Evolutionary conservation across 2,888 invertebrate species (phyloP).

Genomic region (Orgyia antiqua): DNA sequence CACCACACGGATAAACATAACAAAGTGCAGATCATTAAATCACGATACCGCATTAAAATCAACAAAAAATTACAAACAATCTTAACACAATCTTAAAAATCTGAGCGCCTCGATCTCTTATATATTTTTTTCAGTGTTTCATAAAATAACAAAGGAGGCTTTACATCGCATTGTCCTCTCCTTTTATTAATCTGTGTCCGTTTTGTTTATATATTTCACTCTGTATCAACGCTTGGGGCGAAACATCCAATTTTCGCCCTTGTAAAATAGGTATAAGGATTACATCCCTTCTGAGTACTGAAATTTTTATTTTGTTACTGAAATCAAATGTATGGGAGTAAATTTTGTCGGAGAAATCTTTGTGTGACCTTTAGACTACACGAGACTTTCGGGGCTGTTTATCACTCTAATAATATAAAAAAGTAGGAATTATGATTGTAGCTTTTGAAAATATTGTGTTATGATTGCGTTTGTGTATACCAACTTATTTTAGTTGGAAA

Average conservation of each 20-base stretch:
- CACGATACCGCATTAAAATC: slow-evolving; percentile 1
- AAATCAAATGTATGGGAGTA: slow-evolving; percentile 8
- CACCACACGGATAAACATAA: too few species aligned
- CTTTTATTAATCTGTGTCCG: slow-evolving; percentile 26
- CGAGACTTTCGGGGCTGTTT: slow-evolving; percentile 7
- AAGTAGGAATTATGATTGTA: too few species aligned
- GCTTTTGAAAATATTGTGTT: too few species aligned
- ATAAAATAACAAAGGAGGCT: slow-evolving; percentile 24
- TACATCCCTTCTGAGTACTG: neutral
- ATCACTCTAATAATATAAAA: slow-evolving; percentile 5
- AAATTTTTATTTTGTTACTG: slow-evolving; percentile 5
- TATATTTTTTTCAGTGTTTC: slow-evolving; percentile 27
- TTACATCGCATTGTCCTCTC: slow-evolving; percentile 23
- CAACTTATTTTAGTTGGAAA: too few species aligned
- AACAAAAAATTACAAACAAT: slow-evolving; percentile 1
- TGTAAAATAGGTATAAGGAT: accelerated
- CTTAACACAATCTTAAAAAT: slow-evolving; percentile 14
- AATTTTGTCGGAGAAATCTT: slow-evolving; percentile 8
- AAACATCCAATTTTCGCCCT: slow-evolving; percentile 3
- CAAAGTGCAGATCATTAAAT: neutral
- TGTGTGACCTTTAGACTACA: slow-evolving; percentile 10
- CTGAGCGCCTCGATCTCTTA: slow-evolving; percentile 10
- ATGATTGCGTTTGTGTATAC: too few species aligned
- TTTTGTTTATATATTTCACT: slow-evolving; percentile 19
- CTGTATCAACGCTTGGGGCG: slow-evolving; percentile 8